Percentiles rank a stretch among this genome's conserved stretches.
phyloP scores from a whole-genome alignment of 2,797 vertebrate species.

The Chaunax sp. region DNA sequence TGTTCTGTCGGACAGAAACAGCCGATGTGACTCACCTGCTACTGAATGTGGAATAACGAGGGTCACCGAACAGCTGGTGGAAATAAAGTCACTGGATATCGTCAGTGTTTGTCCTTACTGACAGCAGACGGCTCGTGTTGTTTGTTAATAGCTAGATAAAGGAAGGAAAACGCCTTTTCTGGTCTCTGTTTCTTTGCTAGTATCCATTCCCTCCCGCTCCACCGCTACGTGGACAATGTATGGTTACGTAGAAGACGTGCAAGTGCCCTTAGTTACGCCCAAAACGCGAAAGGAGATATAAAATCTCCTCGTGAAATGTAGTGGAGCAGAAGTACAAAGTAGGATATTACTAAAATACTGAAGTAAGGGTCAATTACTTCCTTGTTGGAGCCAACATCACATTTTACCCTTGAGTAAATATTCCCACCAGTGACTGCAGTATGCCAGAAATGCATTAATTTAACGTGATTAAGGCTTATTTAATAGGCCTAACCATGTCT shows the following conservation, averaged over 20 bases:
- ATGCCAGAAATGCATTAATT: no score
- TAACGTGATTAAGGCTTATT: no score
- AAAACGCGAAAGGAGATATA: slow-evolving; percentile 31
- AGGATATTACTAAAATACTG: neutral
- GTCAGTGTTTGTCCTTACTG: neutral
- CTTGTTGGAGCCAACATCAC: no score
- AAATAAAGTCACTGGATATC: neutral
- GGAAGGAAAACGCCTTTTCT: neutral
- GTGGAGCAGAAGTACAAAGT: neutral
- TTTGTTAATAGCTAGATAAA: no score
- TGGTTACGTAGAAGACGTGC: neutral
- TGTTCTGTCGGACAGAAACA: neutral
- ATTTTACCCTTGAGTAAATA: no score
- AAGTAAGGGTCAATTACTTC: neutral
- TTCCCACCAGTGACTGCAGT: no score
- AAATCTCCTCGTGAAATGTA: neutral
- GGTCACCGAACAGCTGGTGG: neutral
- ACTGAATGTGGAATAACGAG: slow-evolving; percentile 33
- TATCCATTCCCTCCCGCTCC: slow-evolving; percentile 1
- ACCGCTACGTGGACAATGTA: slow-evolving; percentile 29
- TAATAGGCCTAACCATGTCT: no score
- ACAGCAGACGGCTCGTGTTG: neutral
- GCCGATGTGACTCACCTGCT: slow-evolving; percentile 76
- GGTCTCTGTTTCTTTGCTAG: neutral
- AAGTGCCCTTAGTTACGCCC: slow-evolving; percentile 16